Percentiles rank a stretch among this genome's conserved stretches.
Evolutionary conservation across 2,888 invertebrate species (phyloP).

Genomic region (Drosophila emarginata): DNA sequence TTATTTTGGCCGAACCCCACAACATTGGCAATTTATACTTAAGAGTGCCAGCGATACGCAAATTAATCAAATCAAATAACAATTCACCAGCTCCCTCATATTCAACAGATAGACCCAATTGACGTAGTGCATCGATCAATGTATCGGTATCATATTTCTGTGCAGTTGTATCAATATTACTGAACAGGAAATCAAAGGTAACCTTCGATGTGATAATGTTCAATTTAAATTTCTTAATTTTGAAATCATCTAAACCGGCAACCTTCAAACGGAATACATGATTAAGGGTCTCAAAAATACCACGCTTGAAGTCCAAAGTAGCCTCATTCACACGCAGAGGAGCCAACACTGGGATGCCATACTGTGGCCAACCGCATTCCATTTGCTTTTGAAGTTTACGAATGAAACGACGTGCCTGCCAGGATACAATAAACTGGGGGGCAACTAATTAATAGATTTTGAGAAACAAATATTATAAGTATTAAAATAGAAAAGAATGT

Average conservation of each 20-base stretch:
- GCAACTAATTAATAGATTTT: constrained; percentile 47
- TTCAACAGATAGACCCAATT: constrained; percentile 68
- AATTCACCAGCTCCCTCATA: constrained; percentile 75
- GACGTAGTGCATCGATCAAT: constrained; percentile 64
- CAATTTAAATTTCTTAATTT: constrained; percentile 71
- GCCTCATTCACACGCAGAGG: constrained; percentile 64
- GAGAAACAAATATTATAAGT: background rate
- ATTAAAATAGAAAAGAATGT: too few relatives aligned
- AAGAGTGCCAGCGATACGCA: constrained; percentile 70
- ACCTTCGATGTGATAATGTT: constrained; percentile 69
- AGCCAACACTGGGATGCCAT: constrained; percentile 76
- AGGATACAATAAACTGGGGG: constrained; percentile 72
- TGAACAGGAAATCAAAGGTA: constrained; percentile 74
- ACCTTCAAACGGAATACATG: constrained; percentile 68
- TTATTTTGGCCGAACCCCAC: constrained; percentile 78
- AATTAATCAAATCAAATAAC: constrained; percentile 68
- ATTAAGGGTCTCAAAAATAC: constrained; percentile 70
- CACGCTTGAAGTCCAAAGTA: constrained; percentile 55
- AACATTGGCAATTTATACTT: constrained; percentile 77
- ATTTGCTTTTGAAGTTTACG: constrained; percentile 73
- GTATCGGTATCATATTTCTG: constrained; percentile 75
- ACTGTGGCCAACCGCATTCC: constrained; percentile 74
- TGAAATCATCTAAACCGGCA: constrained; percentile 76
- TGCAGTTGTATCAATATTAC: constrained; percentile 68
- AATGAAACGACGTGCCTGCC: constrained; percentile 74